Conservation (phyloP, 2,888 invertebrate genomes). For the Athetis lepigone region DNA sequence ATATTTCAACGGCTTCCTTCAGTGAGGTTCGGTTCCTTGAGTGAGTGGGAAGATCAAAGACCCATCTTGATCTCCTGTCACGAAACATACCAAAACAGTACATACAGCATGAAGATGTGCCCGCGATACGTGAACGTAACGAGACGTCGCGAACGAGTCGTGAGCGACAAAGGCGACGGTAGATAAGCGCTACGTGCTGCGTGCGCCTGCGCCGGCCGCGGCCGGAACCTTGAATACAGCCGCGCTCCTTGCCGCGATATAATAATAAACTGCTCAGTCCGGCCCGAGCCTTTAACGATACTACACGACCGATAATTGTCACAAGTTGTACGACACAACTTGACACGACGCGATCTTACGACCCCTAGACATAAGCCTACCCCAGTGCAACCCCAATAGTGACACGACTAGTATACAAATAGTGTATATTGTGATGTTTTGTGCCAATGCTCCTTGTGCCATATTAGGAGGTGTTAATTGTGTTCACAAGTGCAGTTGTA, state of each 20-base stretch:
- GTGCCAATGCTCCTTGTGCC: slow-evolving; percentile 84
- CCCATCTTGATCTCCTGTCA: slow-evolving; percentile 24
- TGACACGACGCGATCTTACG: slow-evolving; percentile 57
- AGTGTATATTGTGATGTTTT: slow-evolving; percentile 88
- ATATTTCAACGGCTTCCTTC: neutral
- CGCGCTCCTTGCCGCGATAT: slow-evolving; percentile 86
- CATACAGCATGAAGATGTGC: slow-evolving; percentile 33
- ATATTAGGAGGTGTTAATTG: slow-evolving; percentile 77
- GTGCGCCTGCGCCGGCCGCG: slow-evolving; percentile 73
- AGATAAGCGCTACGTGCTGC: slow-evolving; percentile 85
- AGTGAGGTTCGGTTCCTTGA: too few relatives aligned
- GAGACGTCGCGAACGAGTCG: slow-evolving; percentile 61
- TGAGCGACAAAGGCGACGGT: slow-evolving; percentile 79
- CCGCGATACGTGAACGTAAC: slow-evolving; percentile 41
- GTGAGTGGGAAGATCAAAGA: neutral
- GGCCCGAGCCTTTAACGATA: slow-evolving; percentile 86
- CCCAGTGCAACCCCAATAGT: slow-evolving; percentile 70
- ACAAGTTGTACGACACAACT: slow-evolving; percentile 65
- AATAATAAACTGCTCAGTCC: slow-evolving; percentile 88
- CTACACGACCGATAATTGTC: slow-evolving; percentile 82
- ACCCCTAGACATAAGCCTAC: slow-evolving; percentile 59
- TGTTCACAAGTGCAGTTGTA: slow-evolving; percentile 72
- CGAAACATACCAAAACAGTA: slow-evolving; percentile 33
- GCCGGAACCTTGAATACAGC: slow-evolving; percentile 85
- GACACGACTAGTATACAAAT: slow-evolving; percentile 78